Conservation (phyloP, 2,113 vertebrate genomes). For the Mastomys natalensis region DNA sequence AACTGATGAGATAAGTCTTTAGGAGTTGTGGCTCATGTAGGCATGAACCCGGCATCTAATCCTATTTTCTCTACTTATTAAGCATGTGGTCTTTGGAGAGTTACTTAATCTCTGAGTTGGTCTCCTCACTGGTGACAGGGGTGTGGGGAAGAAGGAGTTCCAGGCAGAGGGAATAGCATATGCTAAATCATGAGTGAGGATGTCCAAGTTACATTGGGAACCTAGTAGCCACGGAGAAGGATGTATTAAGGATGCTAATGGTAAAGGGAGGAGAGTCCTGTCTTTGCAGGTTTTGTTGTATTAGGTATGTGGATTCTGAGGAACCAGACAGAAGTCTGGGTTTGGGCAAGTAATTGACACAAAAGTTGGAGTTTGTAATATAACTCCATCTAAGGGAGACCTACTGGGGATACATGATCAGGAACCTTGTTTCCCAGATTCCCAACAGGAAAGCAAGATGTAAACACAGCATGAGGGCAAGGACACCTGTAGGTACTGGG, state of each 20-base stretch:
- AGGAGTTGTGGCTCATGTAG: neutral
- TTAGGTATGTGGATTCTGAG: neutral
- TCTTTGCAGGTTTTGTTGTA: neutral
- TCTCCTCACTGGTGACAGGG: neutral
- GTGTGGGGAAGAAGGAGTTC: neutral
- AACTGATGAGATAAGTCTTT: neutral
- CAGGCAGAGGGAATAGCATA: neutral
- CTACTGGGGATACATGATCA: neutral
- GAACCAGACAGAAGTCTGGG: neutral
- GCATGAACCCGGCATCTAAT: neutral
- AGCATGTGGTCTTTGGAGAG: neutral
- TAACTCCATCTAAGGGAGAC: neutral
- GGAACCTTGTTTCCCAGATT: neutral
- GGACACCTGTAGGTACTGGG: neutral
- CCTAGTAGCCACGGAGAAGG: neutral
- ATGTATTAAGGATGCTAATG: neutral
- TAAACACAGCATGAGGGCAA: rapidly evolving
- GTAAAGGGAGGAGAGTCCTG: neutral
- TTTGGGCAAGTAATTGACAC: neutral
- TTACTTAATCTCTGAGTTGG: neutral
- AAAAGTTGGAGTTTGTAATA: neutral
- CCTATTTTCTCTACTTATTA: neutral
- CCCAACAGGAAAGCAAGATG: neutral
- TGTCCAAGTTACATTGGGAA: neutral
- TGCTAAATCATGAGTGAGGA: neutral